Percentiles rank a stretch among this genome's conserved stretches.
Conservation (phyloP, 2,113 vertebrate species). For the Chaetura pelagica region DNA sequence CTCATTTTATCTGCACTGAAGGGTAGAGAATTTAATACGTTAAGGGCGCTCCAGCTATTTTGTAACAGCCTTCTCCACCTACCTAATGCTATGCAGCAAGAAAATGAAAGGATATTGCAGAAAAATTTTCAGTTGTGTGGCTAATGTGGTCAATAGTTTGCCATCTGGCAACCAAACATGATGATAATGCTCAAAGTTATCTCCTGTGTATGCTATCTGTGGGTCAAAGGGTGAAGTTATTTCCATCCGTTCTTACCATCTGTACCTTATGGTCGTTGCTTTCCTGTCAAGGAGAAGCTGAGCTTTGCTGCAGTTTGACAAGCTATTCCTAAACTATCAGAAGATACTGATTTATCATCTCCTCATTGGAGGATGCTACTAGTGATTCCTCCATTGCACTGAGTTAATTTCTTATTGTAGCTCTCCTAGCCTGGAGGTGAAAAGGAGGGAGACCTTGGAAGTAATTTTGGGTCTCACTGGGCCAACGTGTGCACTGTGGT, state of each 20-base stretch:
- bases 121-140: not conserved
- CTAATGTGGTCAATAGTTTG: not conserved
- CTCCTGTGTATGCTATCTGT: not conserved
- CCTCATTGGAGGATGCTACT: not conserved
- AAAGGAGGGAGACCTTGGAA: not conserved
- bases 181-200: not conserved
- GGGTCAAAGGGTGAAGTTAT: not conserved
- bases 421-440: not conserved
- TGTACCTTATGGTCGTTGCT: not conserved
- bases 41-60: not conserved
- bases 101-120: not conserved
- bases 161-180: not conserved
- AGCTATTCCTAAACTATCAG: not conserved
- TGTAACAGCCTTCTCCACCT: not conserved
- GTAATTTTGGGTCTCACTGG: not conserved
- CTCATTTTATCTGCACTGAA: not conserved
- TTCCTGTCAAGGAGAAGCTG: not conserved
- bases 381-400: not conserved
- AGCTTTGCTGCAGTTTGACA: not conserved
- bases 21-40: not conserved
- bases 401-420: not conserved
- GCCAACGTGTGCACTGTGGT: fast-evolving
- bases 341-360: not conserved
- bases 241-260: not conserved
- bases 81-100: not conserved